Evolutionary conservation across 1,140 invertebrate genomes (phyloP), one percentile per base, ranked within the genome.

Genomic region (Diabrotica undecimpunctata): DNA sequence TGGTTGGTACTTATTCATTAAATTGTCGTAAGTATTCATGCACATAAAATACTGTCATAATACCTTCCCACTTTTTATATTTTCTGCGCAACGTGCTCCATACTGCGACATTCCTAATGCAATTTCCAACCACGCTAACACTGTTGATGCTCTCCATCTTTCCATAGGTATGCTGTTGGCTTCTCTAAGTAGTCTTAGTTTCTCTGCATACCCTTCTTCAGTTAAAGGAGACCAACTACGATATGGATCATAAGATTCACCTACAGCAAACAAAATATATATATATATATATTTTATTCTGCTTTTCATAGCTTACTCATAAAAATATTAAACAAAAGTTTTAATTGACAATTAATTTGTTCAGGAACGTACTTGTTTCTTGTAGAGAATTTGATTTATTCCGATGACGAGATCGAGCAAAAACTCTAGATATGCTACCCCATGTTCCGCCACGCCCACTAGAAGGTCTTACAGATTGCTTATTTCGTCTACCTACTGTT

Each of bases 11-110:
- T 25, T 25, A 25, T 25, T 25, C 25, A 25, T 25, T 25, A 25
- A 25, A 25, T 25, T 25, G 1, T 25, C 25, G 1, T 25, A 25
- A 25, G 25, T 2, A 2, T 1, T 25, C 25, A 25, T 25, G 25
- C 25, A 25, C 25, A 25, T 25, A 25, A 25, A 25, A 25, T 4
- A 25, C 25, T 25, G 41, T 10, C 3, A 10, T 46, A n/a, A 46
- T 77, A 93, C 94, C 86, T 95, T 96, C 71, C 95, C 95, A 78
- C 94, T 96, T 78, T 96, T 96, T 54, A 97, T 88, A 79, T 97
- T 96, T 76, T 95, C 92, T 13, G 92, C 90, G 78, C 94, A 95
- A 61, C 89, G 83, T 9, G 89, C 87, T 2, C 93, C 93, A 73
- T 96, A 96, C 72, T 95, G 93, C 0, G 94, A 92, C 94, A 97